Conservation (phyloP, 53 echinoderm and acorn worm species). For the Echinarachnius parma region DNA sequence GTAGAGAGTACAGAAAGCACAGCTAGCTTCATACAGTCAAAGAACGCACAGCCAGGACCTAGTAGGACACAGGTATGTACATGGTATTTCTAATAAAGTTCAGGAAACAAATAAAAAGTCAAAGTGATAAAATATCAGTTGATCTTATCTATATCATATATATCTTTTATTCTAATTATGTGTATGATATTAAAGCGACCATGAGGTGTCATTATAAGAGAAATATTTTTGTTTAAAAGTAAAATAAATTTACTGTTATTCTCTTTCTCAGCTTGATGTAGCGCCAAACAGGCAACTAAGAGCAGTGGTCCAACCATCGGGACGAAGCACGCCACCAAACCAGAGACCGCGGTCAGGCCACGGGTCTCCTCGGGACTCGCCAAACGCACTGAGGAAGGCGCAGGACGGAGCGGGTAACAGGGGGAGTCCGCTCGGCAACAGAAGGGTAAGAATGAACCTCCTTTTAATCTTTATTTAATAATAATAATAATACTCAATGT, state of each 20-base stretch:
- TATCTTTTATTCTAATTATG: too few relatives aligned
- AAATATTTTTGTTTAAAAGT: too few relatives aligned
- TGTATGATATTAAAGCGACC: too few relatives aligned
- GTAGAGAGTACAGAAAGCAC: slow-evolving; percentile 68
- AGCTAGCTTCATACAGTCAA: slow-evolving; percentile 54
- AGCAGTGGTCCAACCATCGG: slow-evolving; percentile 39
- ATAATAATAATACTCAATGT: too few relatives aligned
- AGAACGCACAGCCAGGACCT: slow-evolving; percentile 48
- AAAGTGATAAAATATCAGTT: too few relatives aligned
- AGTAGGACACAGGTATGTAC: slow-evolving; percentile 71
- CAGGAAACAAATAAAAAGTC: too few relatives aligned
- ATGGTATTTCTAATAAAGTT: too few relatives aligned
- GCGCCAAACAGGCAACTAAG: slow-evolving; percentile 65
- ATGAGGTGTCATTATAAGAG: too few relatives aligned
- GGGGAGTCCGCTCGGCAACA: slow-evolving; percentile 66
- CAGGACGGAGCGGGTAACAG: slow-evolving; percentile 48
- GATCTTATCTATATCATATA: too few relatives aligned
- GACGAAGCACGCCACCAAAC: slow-evolving; percentile 27
- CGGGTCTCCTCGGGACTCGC: slow-evolving; percentile 50
- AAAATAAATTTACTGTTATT: too few relatives aligned
- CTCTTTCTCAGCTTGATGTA: slow-evolving; percentile 78
- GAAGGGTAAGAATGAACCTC: slow-evolving; percentile 68
- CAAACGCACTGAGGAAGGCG: slow-evolving; percentile 53
- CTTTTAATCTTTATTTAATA: too few relatives aligned
- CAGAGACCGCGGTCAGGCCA: slow-evolving; percentile 27